These are phyloP conservation scores for Phaethornis superciliosus DNA, from an alignment of 2,113 vertebrate genomes.

Conservation along the genomic window DNA sequence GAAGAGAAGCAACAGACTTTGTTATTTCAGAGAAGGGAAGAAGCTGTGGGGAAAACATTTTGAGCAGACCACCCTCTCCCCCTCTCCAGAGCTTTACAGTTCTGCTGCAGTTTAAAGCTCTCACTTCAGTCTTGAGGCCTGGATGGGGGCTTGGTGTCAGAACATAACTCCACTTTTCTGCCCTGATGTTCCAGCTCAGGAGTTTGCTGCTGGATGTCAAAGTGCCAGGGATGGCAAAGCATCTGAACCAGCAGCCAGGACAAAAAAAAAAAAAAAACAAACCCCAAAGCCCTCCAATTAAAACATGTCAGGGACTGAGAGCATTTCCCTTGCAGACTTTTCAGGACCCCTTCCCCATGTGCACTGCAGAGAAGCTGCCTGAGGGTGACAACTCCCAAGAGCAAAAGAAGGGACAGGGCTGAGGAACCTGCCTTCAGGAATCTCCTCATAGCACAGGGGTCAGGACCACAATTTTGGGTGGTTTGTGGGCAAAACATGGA, in stretches of 20 bases:
- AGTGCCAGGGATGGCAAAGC: neutral
- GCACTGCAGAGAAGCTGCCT: neutral
- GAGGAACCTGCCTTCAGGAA: neutral
- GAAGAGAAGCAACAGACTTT: neutral
- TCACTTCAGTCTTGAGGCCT: too few species aligned
- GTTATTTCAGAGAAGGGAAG: neutral
- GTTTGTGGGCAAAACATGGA: neutral
- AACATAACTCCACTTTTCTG: neutral
- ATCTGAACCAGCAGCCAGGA: neutral
- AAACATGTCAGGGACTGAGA: neutral
- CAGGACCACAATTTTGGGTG: neutral
- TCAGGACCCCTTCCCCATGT: too few species aligned
- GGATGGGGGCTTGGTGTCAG: too few species aligned
- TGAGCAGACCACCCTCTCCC: neutral
- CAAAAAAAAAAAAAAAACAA: neutral
- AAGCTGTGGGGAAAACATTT: neutral
- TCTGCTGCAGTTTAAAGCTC: neutral
- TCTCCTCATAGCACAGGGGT: neutral
- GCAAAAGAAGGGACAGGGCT: neutral
- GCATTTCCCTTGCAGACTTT: neutral
- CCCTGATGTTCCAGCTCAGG: accelerated
- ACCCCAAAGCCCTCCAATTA: neutral
- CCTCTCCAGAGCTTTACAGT: neutral
- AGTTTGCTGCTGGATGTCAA: neutral
- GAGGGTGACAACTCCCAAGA: too few species aligned